Evolutionary conservation across 2,797 vertebrate genomes (phyloP), one percentile per base, ranked within the genome.

Genomic region (Acestrorhynchus altus): DNA sequence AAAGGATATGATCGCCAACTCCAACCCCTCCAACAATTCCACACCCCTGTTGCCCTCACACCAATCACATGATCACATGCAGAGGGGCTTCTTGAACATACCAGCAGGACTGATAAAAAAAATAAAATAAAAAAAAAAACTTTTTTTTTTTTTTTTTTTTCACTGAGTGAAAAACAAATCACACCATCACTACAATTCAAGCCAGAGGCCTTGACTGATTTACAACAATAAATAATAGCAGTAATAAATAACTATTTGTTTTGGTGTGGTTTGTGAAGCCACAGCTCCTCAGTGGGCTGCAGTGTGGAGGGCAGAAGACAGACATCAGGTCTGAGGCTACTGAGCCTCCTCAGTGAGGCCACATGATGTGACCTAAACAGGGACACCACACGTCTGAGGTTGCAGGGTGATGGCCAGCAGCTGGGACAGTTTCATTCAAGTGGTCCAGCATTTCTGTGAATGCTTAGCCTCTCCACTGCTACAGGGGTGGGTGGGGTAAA

Each of bases 241-340:
- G 83, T 80, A 90, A 91, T 91, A 92, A 92, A 92, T 91, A 90
- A 89, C 75, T 83, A 79, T 71, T 46, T 56, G 59, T 57, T 80
- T 74, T 82, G 82, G 68, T 75, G 75, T 83, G 74, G 69, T 74
- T 72, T 72, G 71, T 79, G 77, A 71, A 66, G 69, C 79, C 79
- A 76, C 76, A 83, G 83, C 85, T 82, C 78, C 84, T 83, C 70
- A 54, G 66, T 28, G 40, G 66, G 60, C 67, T 80, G 72, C 73
- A 81, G 46, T 63, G 74, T 63, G 22, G 51, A 61, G 77, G 72
- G 74, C 63, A 77, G 65, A 79, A 79, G 61, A 75, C 61, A 74
- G 74, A 49, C 54, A 47, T 79, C 72, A 57, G n/a, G 67, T 72
- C 44, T 75, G 51, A 69, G 66, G 69, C 52, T 61, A 44, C 20